A percentile compares a stretch with the other conserved stretches of the same genome.
Evolutionary conservation across 2,888 invertebrate genomes (phyloP).

Genomic region (Agrochola litura): DNA sequence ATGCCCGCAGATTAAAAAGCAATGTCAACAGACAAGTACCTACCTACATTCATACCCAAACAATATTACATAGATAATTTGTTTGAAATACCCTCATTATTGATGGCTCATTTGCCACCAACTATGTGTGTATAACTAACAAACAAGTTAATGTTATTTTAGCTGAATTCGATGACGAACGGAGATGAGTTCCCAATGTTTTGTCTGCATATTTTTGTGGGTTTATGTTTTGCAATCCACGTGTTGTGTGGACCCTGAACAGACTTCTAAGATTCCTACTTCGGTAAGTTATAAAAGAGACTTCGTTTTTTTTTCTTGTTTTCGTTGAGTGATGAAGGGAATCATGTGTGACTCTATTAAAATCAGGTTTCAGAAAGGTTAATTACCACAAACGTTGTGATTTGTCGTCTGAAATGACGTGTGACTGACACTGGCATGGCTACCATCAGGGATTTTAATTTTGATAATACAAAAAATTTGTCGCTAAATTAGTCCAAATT

Average conservation of each 20-base stretch:
- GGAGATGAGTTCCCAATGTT: not conserved
- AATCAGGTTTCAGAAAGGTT: not conserved
- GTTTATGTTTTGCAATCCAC: constrained; percentile 1
- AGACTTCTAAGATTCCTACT: not conserved
- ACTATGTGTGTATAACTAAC: too few species aligned
- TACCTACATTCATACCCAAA: not conserved
- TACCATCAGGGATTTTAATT: too few species aligned
- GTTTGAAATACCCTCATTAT: constrained; percentile 17
- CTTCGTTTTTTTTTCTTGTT: not conserved
- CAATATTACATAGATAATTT: not conserved
- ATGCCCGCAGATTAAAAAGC: too few species aligned
- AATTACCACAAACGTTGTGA: too few species aligned
- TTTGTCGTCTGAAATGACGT: not conserved
- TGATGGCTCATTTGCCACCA: constrained; percentile 27
- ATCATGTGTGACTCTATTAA: not conserved
- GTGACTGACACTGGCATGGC: too few species aligned
- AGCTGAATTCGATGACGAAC: not conserved
- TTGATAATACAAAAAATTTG: too few species aligned
- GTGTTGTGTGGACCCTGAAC: constrained; percentile 1
- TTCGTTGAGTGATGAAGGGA: not conserved
- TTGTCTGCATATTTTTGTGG: constrained; percentile 13
- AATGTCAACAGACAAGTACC: too few species aligned
- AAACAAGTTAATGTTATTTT: constrained; percentile 21
- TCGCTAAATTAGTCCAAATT: too few species aligned
- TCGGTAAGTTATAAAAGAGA: constrained; percentile 8